Evolutionary conservation across 2,113 vertebrate genomes (phyloP), one percentile per base, ranked within the genome.

Genomic region (Strix aluco): DNA sequence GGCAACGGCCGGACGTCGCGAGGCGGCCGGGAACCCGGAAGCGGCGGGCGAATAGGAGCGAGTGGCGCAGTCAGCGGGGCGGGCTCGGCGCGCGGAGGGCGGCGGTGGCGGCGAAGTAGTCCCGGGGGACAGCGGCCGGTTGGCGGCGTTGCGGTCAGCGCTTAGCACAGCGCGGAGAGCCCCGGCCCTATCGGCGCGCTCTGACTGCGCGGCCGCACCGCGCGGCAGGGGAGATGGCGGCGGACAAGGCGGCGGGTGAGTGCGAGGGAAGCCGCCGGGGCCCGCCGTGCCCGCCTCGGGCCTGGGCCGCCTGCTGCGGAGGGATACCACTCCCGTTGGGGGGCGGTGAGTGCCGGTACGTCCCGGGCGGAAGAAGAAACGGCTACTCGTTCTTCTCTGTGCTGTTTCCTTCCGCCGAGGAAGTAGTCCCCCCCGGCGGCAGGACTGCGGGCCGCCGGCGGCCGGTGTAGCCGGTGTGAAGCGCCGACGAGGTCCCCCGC

Each of bases 161-260:
- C 54, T 38, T 30, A 55, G 74, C 46, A 34, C 51, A 21, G 74
- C 67, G 70, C 19, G 69, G 57, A 15, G 6, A 51, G 25, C 18
- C 30, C 29, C 44, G 29, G 38, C 8, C 10, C 16, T 29, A 2
- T 8, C 36, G 21, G 51, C 3, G 12, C 13, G 5, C 17, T 25
- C 5, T 22, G 51, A 8, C n/a, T 17, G 69, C 20, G 47, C 32
- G 57, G 62, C 29, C 3, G 49, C 29, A 36, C 36, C 10, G 66
- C 47, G 10, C 47, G 15, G 59, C 32, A 5, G 84, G 42, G 42
- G 83, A 84, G 52, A 98, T 98, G 98, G 98, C 98, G 88, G 98
- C 98, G 69, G 98, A 98, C 93, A 98, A 98, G 94, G 96, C 97
- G 65, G 93, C 97, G 93, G 98, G 98, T 98, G 94, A 97, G 97